Percentiles rank a stretch among this genome's conserved stretches.
Evolutionary conservation across 1,140 invertebrate genomes (phyloP).

Genomic region (Penaeus vannamei): DNA sequence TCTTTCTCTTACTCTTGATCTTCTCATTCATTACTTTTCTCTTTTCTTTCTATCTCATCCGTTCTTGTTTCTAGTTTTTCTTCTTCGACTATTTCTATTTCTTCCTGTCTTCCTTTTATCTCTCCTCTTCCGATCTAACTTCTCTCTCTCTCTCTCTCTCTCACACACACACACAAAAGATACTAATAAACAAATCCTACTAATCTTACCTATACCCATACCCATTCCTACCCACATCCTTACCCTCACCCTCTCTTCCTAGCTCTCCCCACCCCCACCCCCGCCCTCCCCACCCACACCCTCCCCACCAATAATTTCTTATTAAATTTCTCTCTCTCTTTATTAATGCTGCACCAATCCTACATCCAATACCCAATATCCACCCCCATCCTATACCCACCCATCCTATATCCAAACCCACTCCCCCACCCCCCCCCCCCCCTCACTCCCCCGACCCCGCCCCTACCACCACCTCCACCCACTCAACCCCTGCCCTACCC

Average conservation of each 20-base stretch:
- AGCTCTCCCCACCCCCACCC: no score
- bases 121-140: not conserved
- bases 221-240: not conserved
- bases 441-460: no score
- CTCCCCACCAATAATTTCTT: not conserved
- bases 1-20: not conserved
- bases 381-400: no score
- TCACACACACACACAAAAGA: slow-evolving; percentile 8
- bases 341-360: no score
- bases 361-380: no score
- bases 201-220: not conserved
- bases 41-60: not conserved
- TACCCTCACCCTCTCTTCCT: no score
- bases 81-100: not conserved
- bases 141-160: slow-evolving; percentile 3
- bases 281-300: no score
- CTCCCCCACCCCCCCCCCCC: no score
- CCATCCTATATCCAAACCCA: no score
- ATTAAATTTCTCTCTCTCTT: no score
- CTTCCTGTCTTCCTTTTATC: not conserved
- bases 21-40: slow-evolving; percentile 3
- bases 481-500: no score
- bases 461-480: no score
- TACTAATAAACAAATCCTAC: not conserved
- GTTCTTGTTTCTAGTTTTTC: not conserved